phyloP scores from a whole-genome alignment of 2,113 vertebrate species.

The Mormoops blainvillei region DNA sequence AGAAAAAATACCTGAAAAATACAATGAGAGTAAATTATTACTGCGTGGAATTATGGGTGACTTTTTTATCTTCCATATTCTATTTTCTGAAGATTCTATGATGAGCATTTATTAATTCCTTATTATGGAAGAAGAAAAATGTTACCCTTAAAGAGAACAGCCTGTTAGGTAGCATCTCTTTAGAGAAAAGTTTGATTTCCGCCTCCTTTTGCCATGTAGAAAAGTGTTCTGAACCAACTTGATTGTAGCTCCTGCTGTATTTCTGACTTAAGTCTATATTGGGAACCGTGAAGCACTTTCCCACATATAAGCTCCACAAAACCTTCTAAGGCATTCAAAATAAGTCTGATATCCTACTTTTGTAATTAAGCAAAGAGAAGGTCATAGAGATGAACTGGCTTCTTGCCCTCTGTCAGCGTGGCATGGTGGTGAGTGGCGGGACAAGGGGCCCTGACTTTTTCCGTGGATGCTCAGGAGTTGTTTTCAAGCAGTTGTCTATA shows the following conservation, averaged over 20 bases:
- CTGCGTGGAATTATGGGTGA: neutral
- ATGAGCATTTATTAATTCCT: neutral
- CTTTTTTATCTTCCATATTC: neutral
- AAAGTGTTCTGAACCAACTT: neutral
- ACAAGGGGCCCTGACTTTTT: neutral
- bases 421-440: neutral
- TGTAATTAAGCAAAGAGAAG: neutral
- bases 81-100: neutral
- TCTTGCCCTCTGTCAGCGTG: neutral
- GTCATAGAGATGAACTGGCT: neutral
- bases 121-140: neutral
- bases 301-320: neutral
- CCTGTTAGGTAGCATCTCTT: neutral
- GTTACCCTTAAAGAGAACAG: neutral
- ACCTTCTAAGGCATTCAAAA: neutral
- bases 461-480: neutral
- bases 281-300: neutral
- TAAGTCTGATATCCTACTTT: neutral
- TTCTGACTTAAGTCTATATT: neutral
- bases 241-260: neutral
- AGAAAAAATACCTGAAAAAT: constrained; percentile 23
- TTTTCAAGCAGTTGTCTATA: neutral
- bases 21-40: neutral
- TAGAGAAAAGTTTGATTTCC: neutral
- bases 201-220: neutral